Base-by-base conservation (phyloP, 1,140 invertebrate genomes). In the Latrodectus geometricus region DNA sequence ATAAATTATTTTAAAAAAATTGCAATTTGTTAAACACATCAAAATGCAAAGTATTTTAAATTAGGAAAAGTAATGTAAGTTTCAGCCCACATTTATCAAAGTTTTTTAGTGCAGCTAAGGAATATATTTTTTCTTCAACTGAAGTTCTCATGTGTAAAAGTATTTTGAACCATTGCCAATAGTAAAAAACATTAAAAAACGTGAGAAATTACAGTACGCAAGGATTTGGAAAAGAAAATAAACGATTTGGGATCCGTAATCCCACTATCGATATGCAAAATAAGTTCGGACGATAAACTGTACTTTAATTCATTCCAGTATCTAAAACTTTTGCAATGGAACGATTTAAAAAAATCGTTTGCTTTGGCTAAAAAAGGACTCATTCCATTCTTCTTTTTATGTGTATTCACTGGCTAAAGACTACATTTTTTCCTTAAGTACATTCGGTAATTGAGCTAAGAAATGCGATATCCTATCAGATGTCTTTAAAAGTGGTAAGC, bases 241-340 rank as follows among this genome's bases (percentile, higher is more conserved):
- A 52, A 14, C 79, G 79, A 81, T 72, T 72, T 72, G 12, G 79
- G 56, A 72, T 81, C 35, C 52, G 50, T 72, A 83, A 66, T 83
- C 80, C 54, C 17, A 74, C 48, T 70, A 83, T 83, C 80, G 72
- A 83, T 83, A 83, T 83, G 69, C 70, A 83, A 83, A 83, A 61
- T 68, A 74, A 74, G 70, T 11, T 61, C 23, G n/a, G 70, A 74
- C 80, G 70, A 83, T 83, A 74, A 83, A 83, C 73, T 68, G 80
- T 15, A 83, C 80, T 83, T 83, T 21, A 74, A 83, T 83, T 74
- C 79, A 50, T 49, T 48, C 79, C 20, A 73, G 69, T 20, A 61
- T 72, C n/a, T n/a, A 61, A 21, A 73, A 56, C 68, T 72, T 56
- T 35, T 72, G 68, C 54, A 73, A 74, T 74, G 65, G 74, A 83